Evolutionary conservation across 2,888 invertebrate genomes (phyloP).

Genomic region (Cerastis leucographa): DNA sequence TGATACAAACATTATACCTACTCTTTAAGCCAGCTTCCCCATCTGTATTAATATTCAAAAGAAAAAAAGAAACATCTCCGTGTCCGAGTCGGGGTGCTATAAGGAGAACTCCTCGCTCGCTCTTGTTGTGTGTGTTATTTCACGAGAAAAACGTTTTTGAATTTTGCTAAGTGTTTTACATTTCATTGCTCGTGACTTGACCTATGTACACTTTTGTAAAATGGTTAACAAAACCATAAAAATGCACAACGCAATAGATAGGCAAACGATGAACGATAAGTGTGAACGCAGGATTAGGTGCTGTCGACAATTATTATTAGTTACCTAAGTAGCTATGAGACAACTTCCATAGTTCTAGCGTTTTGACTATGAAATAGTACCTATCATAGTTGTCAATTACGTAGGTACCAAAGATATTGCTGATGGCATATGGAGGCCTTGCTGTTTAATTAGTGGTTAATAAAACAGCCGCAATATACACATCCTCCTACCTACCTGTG

Average conservation of each 20-base stretch:
- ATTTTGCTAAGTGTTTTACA: neutral
- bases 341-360: slow-evolving; percentile 15
- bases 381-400: slow-evolving; percentile 30
- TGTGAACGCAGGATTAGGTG: slow-evolving; percentile 19
- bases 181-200: neutral
- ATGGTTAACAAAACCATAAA: neutral
- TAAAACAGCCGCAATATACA: slow-evolving; percentile 69
- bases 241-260: neutral
- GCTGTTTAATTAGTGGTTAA: slow-evolving; percentile 74
- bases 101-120: too few relatives aligned
- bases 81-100: too few relatives aligned
- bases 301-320: neutral
- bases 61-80: too few relatives aligned
- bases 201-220: neutral
- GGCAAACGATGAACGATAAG: neutral
- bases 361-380: slow-evolving; percentile 9
- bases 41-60: too few relatives aligned
- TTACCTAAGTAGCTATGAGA: neutral
- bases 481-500: slow-evolving; percentile 62
- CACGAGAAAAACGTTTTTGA: too few relatives aligned
- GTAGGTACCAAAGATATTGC: slow-evolving; percentile 20
- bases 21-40: too few relatives aligned
- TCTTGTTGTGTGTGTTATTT: too few relatives aligned
- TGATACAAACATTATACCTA: too few relatives aligned
- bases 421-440: slow-evolving; percentile 58